Conservation (phyloP, 1,140 invertebrate genomes). For the Dryas iulia region DNA sequence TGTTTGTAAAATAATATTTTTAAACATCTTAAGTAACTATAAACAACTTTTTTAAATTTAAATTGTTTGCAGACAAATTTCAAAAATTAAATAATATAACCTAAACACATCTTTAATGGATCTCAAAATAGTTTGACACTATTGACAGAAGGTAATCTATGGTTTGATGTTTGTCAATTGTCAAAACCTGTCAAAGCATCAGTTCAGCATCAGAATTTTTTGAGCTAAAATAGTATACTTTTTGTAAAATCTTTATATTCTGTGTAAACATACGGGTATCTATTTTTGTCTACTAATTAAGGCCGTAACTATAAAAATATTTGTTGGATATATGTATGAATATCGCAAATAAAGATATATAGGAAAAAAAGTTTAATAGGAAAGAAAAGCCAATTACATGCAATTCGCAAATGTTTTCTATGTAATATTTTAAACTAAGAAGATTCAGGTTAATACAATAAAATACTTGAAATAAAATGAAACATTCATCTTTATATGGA, state of each 20-base stretch:
- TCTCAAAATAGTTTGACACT: background rate
- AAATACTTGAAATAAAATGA: too few species aligned
- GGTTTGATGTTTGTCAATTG: background rate
- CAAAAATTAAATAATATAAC: background rate
- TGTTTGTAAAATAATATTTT: slow-evolving; percentile 1
- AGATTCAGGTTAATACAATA: too few species aligned
- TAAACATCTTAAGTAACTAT: slow-evolving; percentile 3
- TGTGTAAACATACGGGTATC: background rate
- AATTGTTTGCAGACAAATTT: background rate
- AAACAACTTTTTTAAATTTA: background rate
- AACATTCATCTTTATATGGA: too few species aligned
- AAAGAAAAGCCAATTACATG: too few species aligned
- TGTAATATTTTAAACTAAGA: too few species aligned
- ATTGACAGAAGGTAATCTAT: background rate
- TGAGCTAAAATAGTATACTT: background rate
- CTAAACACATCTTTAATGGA: background rate
- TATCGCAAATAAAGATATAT: background rate
- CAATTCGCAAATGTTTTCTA: background rate
- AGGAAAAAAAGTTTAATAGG: background rate
- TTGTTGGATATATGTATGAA: background rate
- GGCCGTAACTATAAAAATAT: background rate
- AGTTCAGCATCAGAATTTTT: too few species aligned
- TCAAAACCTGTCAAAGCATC: background rate
- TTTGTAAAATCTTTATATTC: background rate
- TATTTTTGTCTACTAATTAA: background rate